Conservation (phyloP, 2,888 invertebrate species). For the Chrysolina americana region DNA sequence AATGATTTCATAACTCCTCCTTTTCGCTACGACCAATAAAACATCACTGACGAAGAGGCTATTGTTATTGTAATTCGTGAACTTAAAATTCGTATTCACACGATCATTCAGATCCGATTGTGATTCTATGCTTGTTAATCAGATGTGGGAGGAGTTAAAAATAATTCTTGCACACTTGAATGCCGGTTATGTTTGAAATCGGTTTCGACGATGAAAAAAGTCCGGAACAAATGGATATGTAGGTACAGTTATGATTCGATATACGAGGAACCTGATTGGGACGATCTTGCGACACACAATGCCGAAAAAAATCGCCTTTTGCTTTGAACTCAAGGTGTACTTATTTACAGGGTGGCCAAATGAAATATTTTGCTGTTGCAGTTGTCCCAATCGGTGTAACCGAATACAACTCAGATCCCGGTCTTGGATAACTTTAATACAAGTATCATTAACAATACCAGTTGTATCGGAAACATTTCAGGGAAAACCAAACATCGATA, state of each 20-base stretch:
- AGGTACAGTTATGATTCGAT: slow-evolving; percentile 17
- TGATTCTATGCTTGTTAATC: slow-evolving; percentile 21
- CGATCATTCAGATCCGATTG: slow-evolving; percentile 22
- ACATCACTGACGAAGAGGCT: neutral
- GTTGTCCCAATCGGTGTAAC: neutral
- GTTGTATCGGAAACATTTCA: neutral
- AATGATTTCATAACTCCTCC: slow-evolving; percentile 24
- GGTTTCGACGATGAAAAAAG: neutral
- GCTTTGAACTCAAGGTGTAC: too few species aligned
- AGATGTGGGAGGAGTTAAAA: slow-evolving; percentile 20
- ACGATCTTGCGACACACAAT: too few species aligned
- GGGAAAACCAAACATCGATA: neutral
- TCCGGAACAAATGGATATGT: slow-evolving; percentile 3
- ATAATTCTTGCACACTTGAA: slow-evolving; percentile 15
- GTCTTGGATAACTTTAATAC: neutral
- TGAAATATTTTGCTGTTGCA: neutral
- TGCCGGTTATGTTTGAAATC: neutral
- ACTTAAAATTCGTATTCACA: slow-evolving; percentile 21
- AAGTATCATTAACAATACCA: neutral
- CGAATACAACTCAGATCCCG: neutral
- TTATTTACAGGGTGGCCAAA: too few species aligned
- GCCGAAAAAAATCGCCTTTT: too few species aligned
- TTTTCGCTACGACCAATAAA: slow-evolving; percentile 10
- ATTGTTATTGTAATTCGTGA: slow-evolving; percentile 23
- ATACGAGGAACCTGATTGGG: neutral